Evolutionary conservation across 2,888 invertebrate genomes (phyloP), one percentile per base, ranked within the genome.

Genomic region (Xanthia icteritia): DNA sequence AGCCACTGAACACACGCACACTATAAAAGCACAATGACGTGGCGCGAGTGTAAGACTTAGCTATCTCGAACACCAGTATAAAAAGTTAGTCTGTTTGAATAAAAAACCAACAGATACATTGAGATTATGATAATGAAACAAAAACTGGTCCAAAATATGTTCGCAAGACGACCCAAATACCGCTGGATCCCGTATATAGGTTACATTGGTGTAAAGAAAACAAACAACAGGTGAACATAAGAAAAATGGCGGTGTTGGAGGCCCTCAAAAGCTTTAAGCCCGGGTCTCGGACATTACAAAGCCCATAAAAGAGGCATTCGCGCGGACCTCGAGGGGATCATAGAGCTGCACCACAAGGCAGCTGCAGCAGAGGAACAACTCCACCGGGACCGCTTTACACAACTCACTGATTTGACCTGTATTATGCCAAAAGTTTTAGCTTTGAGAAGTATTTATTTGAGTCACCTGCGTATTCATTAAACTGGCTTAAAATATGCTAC

Each of bases 221-320:
- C 76, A 84, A 79, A 82, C 71, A 82, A 84, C 81, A 86, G 73
- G 75, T 84, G 66, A 84, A 70, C 39, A 69, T 42, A 79, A 76
- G 76, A 77, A 79, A 81, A 75, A 74, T 70, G 74, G 39, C 51
- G 39, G 39, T 31, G 31, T 58, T 56, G 76, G 23, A 23, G 54
- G 54, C 48, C 58, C 60, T 71, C 61, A 61, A 78, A 73, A 76
- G 65, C 67, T 69, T 54, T 77, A 79, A 80, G 76, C 75, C 45
- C 31, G 61, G 71, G 68, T 63, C 65, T 83, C 76, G 73, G 79
- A 79, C 78, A 81, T 81, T 77, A 65, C 65, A 74, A 79, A 85
- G 75, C 79, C 78, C 76, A 80, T 77, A 78, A 83, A 85, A 86
- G 86, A 76, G 67, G 75, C 60, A 76, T 83, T 77, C 64, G 73